A percentile compares a stretch with the other conserved stretches of the same genome.
Evolutionary conservation across 2,113 vertebrate genomes (phyloP).

Genomic region (Odontesthes bonariensis): DNA sequence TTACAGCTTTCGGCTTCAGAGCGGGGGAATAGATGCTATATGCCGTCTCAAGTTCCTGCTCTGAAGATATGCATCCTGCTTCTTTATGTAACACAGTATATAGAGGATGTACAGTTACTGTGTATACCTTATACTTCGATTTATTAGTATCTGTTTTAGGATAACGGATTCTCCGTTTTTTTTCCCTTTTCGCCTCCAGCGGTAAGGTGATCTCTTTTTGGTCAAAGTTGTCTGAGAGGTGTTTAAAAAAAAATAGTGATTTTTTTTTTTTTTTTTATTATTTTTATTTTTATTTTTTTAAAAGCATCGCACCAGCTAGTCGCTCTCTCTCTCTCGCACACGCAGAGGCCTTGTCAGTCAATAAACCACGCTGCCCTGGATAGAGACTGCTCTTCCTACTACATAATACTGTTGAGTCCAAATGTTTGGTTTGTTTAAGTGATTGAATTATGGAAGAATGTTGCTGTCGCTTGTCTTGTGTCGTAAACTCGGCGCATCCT

Average conservation of each 20-base stretch:
- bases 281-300: no score
- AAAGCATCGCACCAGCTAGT: no score
- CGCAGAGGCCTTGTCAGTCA: conserved; percentile 1
- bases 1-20: conserved; percentile 17
- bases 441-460: no score
- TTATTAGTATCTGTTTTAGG: background rate
- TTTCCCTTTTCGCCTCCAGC: background rate
- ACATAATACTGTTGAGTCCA: no score
- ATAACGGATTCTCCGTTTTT: background rate
- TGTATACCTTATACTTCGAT: background rate
- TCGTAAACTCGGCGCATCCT: no score
- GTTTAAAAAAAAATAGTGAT: no score
- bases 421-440: no score
- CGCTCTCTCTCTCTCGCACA: no score
- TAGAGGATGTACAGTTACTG: no score
- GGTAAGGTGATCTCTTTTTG: conserved; percentile 6
- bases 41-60: conserved; percentile 7
- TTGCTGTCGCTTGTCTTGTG: no score
- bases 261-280: no score
- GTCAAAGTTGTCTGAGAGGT: no score
- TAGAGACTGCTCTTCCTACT: background rate
- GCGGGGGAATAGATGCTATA: conserved; percentile 11
- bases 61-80: conserved; percentile 1
- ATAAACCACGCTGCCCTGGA: conserved; percentile 7
- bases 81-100: background rate